phyloP scores from a whole-genome alignment of 2,888 invertebrate species.

The Dryomyza anilis region DNA sequence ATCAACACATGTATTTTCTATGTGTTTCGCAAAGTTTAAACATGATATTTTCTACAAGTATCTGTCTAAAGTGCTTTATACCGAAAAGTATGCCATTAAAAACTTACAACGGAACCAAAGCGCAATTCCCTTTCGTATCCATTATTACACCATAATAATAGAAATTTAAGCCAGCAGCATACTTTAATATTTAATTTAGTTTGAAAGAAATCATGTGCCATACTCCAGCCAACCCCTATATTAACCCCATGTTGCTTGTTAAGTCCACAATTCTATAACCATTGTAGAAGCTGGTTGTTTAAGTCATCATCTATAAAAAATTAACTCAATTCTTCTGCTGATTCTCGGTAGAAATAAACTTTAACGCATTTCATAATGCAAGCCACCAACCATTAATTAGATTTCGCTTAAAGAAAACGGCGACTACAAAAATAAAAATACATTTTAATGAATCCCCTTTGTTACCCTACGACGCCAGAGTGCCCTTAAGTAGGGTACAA shows the following conservation, averaged over 20 bases:
- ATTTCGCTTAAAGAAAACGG: not conserved
- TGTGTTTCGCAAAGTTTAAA: too few species aligned
- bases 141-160: conserved; percentile 25
- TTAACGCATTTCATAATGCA: not conserved
- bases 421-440: not conserved
- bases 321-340: not conserved
- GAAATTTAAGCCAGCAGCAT: conserved; percentile 33
- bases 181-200: conserved; percentile 51
- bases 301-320: not conserved
- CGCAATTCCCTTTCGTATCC: not conserved
- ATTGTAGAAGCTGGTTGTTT: too few species aligned
- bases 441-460: conserved; percentile 7
- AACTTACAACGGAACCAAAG: not conserved
- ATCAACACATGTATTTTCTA: too few species aligned
- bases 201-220: conserved; percentile 40
- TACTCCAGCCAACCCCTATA: too few species aligned
- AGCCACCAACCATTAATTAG: conserved; percentile 15
- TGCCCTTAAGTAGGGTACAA: conserved; percentile 10
- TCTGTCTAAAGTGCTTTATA: not conserved
- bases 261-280: too few species aligned
- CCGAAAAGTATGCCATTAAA: not conserved
- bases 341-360: too few species aligned
- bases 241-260: too few species aligned
- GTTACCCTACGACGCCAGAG: not conserved
- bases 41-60: not conserved